Percentiles rank a stretch among this genome's conserved stretches.
These are phyloP conservation scores for Nemapogon koenigi DNA, from an alignment of 2,888 invertebrate genomes.

Conservation along the genomic window DNA sequence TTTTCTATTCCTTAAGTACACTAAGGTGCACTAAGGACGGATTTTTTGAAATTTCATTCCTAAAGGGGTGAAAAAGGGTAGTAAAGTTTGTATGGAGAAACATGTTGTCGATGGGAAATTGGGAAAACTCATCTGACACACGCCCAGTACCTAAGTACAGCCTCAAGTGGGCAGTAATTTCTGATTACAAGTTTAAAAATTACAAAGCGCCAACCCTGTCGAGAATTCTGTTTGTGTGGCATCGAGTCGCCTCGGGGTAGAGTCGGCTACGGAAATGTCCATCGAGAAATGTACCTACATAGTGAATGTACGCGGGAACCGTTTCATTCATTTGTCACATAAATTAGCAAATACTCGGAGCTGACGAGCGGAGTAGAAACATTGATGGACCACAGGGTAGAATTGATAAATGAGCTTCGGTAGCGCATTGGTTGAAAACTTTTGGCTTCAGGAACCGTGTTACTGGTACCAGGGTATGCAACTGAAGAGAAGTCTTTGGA, in stretches of 20 bases:
- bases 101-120: too few relatives aligned
- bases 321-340: constrained; percentile 33
- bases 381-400: constrained; percentile 3
- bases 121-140: too few relatives aligned
- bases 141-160: too few relatives aligned
- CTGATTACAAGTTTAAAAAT: not conserved
- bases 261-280: constrained; percentile 7
- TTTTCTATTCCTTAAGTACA: too few relatives aligned
- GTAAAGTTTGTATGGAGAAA: too few relatives aligned
- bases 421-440: too few relatives aligned
- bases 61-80: too few relatives aligned
- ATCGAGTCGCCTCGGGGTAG: constrained; percentile 3
- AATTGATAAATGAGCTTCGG: not conserved
- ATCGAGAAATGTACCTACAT: constrained; percentile 1
- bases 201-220: not conserved
- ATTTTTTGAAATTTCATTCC: too few relatives aligned
- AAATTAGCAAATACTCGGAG: constrained; percentile 21
- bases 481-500: too few relatives aligned
- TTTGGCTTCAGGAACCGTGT: too few relatives aligned
- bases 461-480: too few relatives aligned
- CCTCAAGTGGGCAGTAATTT: not conserved
- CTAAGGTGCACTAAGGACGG: too few relatives aligned
- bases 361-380: not conserved
- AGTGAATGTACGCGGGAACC: constrained; percentile 9
- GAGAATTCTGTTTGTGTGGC: constrained; percentile 5